A percentile compares a stretch with the other conserved stretches of the same genome.
Conservation (phyloP, 2,888 invertebrate genomes). For the Agrotis segetum region DNA sequence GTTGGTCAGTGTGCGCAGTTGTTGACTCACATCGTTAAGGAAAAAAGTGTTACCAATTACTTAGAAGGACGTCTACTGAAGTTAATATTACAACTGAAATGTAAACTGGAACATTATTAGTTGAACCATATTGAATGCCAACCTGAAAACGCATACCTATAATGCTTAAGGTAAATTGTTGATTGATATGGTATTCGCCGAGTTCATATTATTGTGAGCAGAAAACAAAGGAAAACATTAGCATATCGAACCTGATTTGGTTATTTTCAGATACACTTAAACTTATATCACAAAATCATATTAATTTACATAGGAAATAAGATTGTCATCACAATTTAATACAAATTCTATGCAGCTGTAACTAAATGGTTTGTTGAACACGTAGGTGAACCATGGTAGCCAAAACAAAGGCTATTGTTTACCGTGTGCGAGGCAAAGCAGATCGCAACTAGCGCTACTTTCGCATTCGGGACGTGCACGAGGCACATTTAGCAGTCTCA, state of each 20-base stretch:
- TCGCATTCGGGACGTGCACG: slow-evolving; percentile 88
- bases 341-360: slow-evolving; percentile 68
- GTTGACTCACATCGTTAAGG: slow-evolving; percentile 81
- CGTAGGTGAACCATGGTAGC: slow-evolving; percentile 81
- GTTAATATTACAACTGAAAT: slow-evolving; percentile 54
- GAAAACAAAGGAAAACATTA: background rate
- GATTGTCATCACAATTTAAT: slow-evolving; percentile 58
- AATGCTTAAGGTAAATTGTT: background rate
- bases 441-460: slow-evolving; percentile 83
- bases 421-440: slow-evolving; percentile 80
- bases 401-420: slow-evolving; percentile 89
- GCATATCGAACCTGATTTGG: background rate
- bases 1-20: slow-evolving; percentile 75
- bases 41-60: slow-evolving; percentile 72
- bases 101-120: slow-evolving; percentile 34
- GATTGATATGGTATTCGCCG: background rate
- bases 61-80: slow-evolving; percentile 61
- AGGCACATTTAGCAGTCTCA: slow-evolving; percentile 88
- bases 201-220: background rate
- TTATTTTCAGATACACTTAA: background rate
- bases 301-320: slow-evolving; percentile 48
- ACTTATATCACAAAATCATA: slow-evolving; percentile 23
- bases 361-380: slow-evolving; percentile 78
- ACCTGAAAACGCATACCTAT: slow-evolving; percentile 2
- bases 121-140: background rate